phyloP scores from a whole-genome alignment of 2,797 vertebrate species.

The Epinephelus malabaricus region DNA sequence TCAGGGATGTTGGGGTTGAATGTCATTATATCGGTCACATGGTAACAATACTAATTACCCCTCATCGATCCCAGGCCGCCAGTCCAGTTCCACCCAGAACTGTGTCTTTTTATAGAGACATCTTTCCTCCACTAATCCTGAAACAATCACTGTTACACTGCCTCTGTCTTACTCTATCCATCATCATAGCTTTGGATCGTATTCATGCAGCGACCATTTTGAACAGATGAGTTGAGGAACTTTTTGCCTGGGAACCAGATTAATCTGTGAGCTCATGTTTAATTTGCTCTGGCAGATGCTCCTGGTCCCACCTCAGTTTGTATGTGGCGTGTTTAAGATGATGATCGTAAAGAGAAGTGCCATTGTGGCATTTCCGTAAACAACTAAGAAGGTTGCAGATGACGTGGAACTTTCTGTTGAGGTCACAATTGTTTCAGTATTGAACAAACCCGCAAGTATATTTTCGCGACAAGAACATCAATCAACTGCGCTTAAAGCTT shows the following conservation, averaged over 20 bases:
- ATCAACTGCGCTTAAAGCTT: no score
- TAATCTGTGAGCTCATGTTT: no score
- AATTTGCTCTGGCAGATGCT: no score
- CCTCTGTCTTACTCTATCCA: not conserved
- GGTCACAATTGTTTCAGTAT: no score
- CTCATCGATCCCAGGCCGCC: slow-evolving; percentile 18
- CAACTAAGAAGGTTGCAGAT: no score
- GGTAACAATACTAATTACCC: slow-evolving; percentile 1
- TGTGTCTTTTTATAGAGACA: slow-evolving; percentile 2
- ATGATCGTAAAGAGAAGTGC: no score
- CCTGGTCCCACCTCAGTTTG: no score
- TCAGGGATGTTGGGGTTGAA: slow-evolving; percentile 12
- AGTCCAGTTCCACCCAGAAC: not conserved
- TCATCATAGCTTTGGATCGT: not conserved
- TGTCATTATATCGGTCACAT: slow-evolving; percentile 19
- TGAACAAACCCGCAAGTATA: no score
- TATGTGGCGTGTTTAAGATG: no score
- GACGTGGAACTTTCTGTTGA: no score
- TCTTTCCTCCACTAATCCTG: slow-evolving; percentile 6
- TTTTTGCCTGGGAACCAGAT: not conserved
- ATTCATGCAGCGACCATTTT: not conserved
- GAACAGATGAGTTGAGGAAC: not conserved
- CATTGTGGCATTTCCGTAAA: no score
- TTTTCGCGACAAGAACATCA: no score
- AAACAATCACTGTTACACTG: not conserved